These are phyloP conservation scores for Zaprionus inermis DNA, from an alignment of 1,140 invertebrate genomes.

Conservation along the genomic window DNA sequence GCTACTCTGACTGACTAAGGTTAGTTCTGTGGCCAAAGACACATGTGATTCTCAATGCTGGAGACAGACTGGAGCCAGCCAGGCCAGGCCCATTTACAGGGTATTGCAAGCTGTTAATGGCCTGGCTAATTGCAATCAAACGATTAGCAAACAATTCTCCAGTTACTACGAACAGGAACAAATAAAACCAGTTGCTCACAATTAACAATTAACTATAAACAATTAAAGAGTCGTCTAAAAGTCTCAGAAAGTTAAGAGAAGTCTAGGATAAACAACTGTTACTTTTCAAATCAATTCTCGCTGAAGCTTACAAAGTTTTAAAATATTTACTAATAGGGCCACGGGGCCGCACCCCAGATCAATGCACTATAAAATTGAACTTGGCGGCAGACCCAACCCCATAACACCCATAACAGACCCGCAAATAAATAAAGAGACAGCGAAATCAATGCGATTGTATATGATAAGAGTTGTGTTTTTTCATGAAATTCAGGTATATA, in stretches of 20 bases:
- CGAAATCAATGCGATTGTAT: neutral
- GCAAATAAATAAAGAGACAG: slow-evolving; percentile 1
- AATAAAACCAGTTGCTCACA: slow-evolving; percentile 16
- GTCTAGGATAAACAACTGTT: neutral
- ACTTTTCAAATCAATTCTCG: neutral
- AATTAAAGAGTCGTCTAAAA: slow-evolving; percentile 1
- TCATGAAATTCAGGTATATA: slow-evolving; percentile 7
- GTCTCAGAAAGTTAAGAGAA: neutral
- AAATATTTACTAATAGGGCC: neutral
- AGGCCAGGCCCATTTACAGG: slow-evolving; percentile 28
- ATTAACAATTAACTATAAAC: slow-evolving; percentile 8
- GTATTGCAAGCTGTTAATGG: neutral
- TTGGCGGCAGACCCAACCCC: slow-evolving; percentile 3
- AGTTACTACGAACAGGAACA: slow-evolving; percentile 16
- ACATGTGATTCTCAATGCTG: slow-evolving; percentile 45
- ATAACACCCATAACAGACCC: too few relatives aligned
- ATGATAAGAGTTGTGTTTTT: slow-evolving; percentile 16
- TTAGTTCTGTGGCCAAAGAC: slow-evolving; percentile 53
- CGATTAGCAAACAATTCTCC: slow-evolving; percentile 20
- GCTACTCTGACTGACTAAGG: slow-evolving; percentile 50
- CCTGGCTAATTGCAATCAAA: slow-evolving; percentile 28
- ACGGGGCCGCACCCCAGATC: neutral
- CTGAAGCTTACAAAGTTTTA: neutral
- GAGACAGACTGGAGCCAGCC: slow-evolving; percentile 40
- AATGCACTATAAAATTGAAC: slow-evolving; percentile 11